Base-by-base conservation (phyloP, 2,797 vertebrate species). In the Lacerta agilis region DNA sequence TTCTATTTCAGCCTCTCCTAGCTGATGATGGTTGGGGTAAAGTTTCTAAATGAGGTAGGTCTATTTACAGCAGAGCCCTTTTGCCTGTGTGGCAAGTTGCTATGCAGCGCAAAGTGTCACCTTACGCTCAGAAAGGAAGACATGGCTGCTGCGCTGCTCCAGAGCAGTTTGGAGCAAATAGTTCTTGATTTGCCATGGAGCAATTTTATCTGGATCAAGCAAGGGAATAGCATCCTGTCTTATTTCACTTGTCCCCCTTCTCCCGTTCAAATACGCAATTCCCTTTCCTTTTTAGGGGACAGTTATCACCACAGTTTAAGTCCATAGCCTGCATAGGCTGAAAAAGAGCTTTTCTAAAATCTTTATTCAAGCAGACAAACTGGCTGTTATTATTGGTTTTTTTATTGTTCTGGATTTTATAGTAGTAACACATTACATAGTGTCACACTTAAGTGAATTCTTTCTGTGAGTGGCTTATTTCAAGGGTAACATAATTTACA, bases 11-110 rank as follows among this genome's bases (percentile, higher is more conserved):
- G 18, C 43, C 58, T n/a, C 72, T 71, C 73, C 33, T 38, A 25
- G 18, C 58, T 27, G 27, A 49, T 43, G 36, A 33, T 83, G 20
- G 76, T 49, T 64, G 41, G 80, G 27, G 38, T 58, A 83, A 83
- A 61, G 64, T 83, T 88, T 79, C 87, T 88, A 79, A 88, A 83
- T 43, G 66, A 72, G 76, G 49, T 33, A 79, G 75, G 38, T 79
- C 75, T 83, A 88, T 88, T 83, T 79, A 79, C 20, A 72, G 66
- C 45, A 33, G 66, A 88, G 77, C 45, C 64, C 87, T 88, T 55
- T 83, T 88, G 87, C 75, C 75, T 72, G 9, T 29, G 66, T 78
- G 73, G 82, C 49, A 71, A 88, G 82, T 43, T 71, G 45, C 64
- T 71, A 25, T 38, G 66, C 17, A 9, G 27, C 33, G 11, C 36